Base-by-base conservation (phyloP, 2,113 vertebrate genomes). In the Equus przewalskii region DNA sequence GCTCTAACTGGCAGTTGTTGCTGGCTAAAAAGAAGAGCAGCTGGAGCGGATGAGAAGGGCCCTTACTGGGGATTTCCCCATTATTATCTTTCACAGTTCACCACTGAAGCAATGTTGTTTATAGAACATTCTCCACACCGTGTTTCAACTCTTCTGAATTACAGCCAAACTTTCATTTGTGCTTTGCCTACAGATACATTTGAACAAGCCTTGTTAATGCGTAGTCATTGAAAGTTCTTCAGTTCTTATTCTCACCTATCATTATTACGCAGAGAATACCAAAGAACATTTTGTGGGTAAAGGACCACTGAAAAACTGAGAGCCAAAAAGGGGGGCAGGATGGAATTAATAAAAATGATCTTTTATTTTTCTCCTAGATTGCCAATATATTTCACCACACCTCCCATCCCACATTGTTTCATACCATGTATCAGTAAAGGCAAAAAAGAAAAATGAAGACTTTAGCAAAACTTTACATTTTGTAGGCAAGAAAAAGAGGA, bases 401-500 rank as follows among this genome's bases (percentile, higher is more conserved):
- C 30, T 75, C 60, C 15, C 44, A 89, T 30, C 30, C 76, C 83
- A 67, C 3, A 81, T 54, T 94, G 67, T 54, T 96, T 96, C 41
- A 81, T 67, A 88, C 33, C 41, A 46, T 33, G 12, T 67, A 87
- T 36, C 26, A 89, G 49, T 78, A 88, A 92, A 97, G 58, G 54
- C 22, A 67, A 83, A 54, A 65, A 78, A 46, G 22, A 21, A 60
- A 78, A 95, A 95, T 85, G 79, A 96, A 92, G 70, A 96, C 49
- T 87, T 83, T 46, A 93, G 85, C 36, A 96, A 96, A 98, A 91
- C 56, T 46, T 97, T 26, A 84, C 3, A 69, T 64, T 89, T 82
- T 75, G 33, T 60, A 97, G 70, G 58, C 10, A 97, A 93, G 51
- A 96, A 96, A 94, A 22, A 94, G 54, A 97, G 84, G 62, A 93